Base-by-base conservation (phyloP, 2,888 invertebrate genomes). In the Protophormia terraenovae region DNA sequence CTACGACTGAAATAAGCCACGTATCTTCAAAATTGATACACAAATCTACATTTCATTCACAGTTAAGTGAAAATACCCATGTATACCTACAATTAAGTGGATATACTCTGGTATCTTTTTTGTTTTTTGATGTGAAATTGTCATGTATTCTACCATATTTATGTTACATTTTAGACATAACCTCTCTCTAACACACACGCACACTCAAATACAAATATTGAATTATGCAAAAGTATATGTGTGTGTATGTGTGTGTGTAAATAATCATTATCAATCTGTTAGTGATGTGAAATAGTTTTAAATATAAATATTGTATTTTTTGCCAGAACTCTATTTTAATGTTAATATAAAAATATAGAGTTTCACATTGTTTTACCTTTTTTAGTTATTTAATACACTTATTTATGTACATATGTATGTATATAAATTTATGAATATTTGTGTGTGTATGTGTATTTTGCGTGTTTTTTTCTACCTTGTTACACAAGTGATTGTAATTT, bases 401-500 rank as follows among this genome's bases (percentile, higher is more conserved):
- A n/a, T 24, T 0, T 32, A 19, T 69, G 35, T 38, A 3, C 16
- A 47, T 67, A 19, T 22, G 10, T 22, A 32, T 47, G 29, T 47
- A 47, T 47, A 47, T 29, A 29, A 32, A 67, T 12, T 47, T 16
- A 67, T 67, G 32, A 47, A 16, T 67, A 19, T 72, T 29, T 35
- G 38, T 22, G 24, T 64, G 19, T 19, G 29, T 16, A 7, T 38
- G 50, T 12, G 2, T 62, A 8, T 47, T 53, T 32, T 38, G 32
- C 10, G 27, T 50, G 16, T 22, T 12, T 8, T 62, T 69, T 81
- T 71, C 77, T 71, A 72, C 75, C 24, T 71, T 79, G 82, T 85
- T 79, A 75, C 69, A 75, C 78, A 82, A 82, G 75, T 82, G 82
- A 79, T 82, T 85, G 73, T 75, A 85, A 78, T 82, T 82, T 85